Percentiles rank a stretch among this genome's conserved stretches.
Evolutionary conservation across 2,888 invertebrate genomes (phyloP).

Genomic region (Stenoptilia bipunctidactyla): DNA sequence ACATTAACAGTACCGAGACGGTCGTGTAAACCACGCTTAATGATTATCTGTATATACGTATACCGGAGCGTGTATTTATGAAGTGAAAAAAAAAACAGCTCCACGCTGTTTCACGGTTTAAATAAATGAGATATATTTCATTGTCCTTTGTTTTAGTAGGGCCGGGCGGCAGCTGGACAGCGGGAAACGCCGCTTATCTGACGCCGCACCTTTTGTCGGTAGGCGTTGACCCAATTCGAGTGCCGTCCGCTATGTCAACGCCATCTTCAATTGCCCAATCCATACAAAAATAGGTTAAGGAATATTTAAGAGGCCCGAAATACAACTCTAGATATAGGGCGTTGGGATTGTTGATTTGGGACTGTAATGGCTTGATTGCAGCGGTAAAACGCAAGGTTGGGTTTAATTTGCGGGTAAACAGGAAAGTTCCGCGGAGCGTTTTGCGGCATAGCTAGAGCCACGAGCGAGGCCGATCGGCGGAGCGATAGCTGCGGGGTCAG

Average conservation of each 20-base stretch:
- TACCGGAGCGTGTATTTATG: slow-evolving; percentile 26
- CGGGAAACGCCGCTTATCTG: slow-evolving; percentile 62
- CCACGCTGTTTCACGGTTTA: slow-evolving; percentile 34
- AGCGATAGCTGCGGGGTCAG: slow-evolving; percentile 65
- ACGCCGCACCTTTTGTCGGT: slow-evolving; percentile 64
- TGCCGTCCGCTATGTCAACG: slow-evolving; percentile 45
- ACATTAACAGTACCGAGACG: slow-evolving; percentile 57
- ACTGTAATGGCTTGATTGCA: slow-evolving; percentile 24
- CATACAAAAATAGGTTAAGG: neutral
- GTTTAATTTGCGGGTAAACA: slow-evolving; percentile 39
- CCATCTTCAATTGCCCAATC: slow-evolving; percentile 13
- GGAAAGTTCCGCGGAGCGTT: slow-evolving; percentile 41
- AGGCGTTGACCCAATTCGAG: slow-evolving; percentile 65
- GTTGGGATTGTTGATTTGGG: neutral
- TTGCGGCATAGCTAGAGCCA: slow-evolving; percentile 49
- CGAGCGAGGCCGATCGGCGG: slow-evolving; percentile 59
- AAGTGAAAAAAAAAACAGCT: slow-evolving; percentile 33
- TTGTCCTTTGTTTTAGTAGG: slow-evolving; percentile 58
- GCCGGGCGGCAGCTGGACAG: slow-evolving; percentile 52
- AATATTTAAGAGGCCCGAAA: neutral
- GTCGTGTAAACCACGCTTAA: slow-evolving; percentile 43
- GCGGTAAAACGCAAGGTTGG: slow-evolving; percentile 28
- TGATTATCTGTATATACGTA: slow-evolving; percentile 53
- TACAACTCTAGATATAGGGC: neutral
- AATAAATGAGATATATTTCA: slow-evolving; percentile 58